Evolutionary conservation across 1,140 invertebrate genomes (phyloP), one percentile per base, ranked within the genome.

Genomic region (Wasmannia auropunctata): DNA sequence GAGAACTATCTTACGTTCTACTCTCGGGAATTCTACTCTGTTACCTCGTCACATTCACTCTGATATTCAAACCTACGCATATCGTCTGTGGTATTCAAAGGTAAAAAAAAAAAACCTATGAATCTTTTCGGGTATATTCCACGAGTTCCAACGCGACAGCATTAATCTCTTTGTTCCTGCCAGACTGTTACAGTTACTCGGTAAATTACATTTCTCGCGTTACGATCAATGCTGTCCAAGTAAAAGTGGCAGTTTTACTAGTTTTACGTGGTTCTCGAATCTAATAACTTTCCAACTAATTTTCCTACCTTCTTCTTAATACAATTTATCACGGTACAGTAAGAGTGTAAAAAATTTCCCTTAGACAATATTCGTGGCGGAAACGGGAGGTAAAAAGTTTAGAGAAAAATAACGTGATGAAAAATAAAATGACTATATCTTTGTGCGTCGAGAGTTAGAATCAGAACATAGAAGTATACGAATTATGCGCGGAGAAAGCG

Each of bases 21-120:
- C 95, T 99, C n/a, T 96, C 96, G 28, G 98, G 98, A 5, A 98
- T 99, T 88, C 96, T 99, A 62, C 96, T 98, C 93, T 99, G 98
- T 95, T 99, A 98, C 95, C 96, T 97, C 63, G 97, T 99, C 79
- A 98, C 98, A 5, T 98, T 98, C 93, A 96, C 97, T 1, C 95
- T 99, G 14, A 97, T 98, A 5, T 94, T 98, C 14, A 96, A 97
- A 85, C 97, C 97, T 0, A 97, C 96, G 8, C 96, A 98, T 93
- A 93, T 97, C 76, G 96, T 98, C 34, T 98, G 97, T 91, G 96
- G 97, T 19, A 95, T 98, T 69, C 97, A 98, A 93, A 96, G 97
- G 97, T 98, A 95, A 95, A 92, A 56, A 63, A 56, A 43, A 72
- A 60, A 16, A n/a, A 11, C 10, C 51, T 46, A 43, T 31, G 25